Conservation (phyloP, 2,888 invertebrate species). For the Stenodema calcarata region DNA sequence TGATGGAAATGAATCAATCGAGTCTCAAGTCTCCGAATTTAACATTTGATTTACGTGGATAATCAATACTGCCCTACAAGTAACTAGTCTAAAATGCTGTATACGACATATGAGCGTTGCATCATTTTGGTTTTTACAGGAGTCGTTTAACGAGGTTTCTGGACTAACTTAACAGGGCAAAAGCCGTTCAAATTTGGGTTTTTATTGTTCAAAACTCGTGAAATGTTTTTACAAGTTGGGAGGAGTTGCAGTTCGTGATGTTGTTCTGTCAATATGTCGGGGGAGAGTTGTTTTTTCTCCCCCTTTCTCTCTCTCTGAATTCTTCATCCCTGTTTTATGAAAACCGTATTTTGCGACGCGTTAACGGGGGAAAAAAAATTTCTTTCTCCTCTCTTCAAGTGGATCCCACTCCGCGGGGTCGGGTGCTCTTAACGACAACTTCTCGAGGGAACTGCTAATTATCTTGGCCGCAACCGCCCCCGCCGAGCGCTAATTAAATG, state of each 20-base stretch:
- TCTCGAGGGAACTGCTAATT: slow-evolving; percentile 7
- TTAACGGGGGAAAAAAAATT: background rate
- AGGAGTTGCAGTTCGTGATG: too few relatives aligned
- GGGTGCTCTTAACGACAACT: background rate
- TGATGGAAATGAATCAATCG: background rate
- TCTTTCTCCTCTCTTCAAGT: background rate
- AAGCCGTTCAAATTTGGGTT: too few relatives aligned
- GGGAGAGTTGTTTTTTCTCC: too few relatives aligned
- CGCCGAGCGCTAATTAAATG: slow-evolving; percentile 1
- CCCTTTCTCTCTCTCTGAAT: background rate
- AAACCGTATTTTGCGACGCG: background rate
- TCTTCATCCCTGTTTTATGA: background rate
- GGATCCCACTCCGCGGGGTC: background rate
- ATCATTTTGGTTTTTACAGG: background rate
- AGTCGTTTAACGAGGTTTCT: background rate
- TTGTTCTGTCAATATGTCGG: too few relatives aligned
- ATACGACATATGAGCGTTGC: too few relatives aligned
- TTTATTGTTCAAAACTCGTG: too few relatives aligned
- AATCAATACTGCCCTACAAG: too few relatives aligned
- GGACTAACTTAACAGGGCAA: too few relatives aligned
- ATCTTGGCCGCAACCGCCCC: background rate
- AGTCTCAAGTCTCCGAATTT: background rate
- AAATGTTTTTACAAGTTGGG: too few relatives aligned
- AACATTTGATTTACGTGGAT: background rate
- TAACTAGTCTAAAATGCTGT: too few relatives aligned